A percentile compares a stretch with the other conserved stretches of the same genome.
Evolutionary conservation across 2,113 vertebrate species (phyloP).

Genomic region (Asarcornis scutulata): DNA sequence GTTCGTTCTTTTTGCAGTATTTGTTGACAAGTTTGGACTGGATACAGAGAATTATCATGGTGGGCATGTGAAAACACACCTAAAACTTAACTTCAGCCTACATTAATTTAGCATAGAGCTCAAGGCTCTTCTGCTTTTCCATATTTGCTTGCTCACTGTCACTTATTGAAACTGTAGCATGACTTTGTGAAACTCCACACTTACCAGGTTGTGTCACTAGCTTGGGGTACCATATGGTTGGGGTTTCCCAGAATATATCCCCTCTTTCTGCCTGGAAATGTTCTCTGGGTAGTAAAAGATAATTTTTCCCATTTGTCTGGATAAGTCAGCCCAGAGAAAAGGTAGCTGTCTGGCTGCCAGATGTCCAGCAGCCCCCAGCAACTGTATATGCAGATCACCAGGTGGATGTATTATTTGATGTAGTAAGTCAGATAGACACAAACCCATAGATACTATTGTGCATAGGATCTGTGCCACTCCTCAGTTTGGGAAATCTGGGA

Average conservation of each 20-base stretch:
- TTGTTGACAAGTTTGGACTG: background rate
- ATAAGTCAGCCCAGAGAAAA: constrained; percentile 24
- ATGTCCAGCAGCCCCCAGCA: constrained; percentile 31
- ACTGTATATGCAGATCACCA: constrained; percentile 4
- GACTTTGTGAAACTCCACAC: background rate
- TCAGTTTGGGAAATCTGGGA: background rate
- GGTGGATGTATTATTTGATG: background rate
- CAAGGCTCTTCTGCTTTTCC: background rate
- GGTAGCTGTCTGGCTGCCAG: constrained; percentile 51
- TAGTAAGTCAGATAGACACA: background rate
- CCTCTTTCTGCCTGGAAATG: constrained; percentile 34
- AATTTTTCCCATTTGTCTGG: constrained; percentile 48
- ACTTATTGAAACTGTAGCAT: background rate
- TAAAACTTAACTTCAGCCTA: background rate
- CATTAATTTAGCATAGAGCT: background rate
- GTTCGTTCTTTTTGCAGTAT: background rate
- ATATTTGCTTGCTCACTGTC: background rate
- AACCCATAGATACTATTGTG: fast-evolving
- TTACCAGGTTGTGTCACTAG: background rate
- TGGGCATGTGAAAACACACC: background rate
- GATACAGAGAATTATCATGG: background rate
- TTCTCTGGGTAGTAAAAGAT: constrained; percentile 48
- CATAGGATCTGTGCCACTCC: background rate
- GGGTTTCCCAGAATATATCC: constrained; percentile 28
- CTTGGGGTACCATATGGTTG: background rate